Conservation (phyloP, 2,113 vertebrate species). For the Tetrax tetrax region DNA sequence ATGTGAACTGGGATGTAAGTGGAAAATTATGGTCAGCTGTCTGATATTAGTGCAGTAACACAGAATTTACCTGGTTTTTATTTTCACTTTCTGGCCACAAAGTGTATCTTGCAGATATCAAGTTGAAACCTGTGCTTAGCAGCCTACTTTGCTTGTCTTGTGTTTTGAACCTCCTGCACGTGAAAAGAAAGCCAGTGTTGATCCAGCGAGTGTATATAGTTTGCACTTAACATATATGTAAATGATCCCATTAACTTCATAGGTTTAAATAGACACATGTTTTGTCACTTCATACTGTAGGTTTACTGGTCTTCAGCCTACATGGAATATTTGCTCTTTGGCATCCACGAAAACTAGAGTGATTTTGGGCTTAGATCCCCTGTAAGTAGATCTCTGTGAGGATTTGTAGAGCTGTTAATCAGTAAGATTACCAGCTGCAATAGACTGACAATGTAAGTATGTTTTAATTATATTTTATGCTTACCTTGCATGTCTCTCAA, state of each 20-base stretch:
- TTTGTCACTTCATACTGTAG: neutral
- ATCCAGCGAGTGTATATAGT: neutral
- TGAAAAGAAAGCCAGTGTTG: neutral
- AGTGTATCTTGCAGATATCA: neutral
- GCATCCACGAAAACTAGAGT: neutral
- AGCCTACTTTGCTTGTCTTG: neutral
- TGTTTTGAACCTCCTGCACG: neutral
- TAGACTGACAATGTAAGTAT: neutral
- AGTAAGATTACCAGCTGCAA: neutral
- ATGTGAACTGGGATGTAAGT: neutral
- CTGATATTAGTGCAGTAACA: neutral
- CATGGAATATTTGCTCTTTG: neutral
- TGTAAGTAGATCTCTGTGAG: neutral
- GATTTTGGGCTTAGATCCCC: neutral
- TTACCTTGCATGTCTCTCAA: neutral
- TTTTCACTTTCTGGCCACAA: neutral
- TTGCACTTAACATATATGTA: neutral
- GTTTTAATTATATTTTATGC: slow-evolving; percentile 34
- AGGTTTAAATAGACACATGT: neutral
- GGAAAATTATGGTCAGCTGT: neutral
- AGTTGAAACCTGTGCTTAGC: neutral
- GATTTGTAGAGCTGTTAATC: neutral
- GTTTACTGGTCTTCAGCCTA: neutral
- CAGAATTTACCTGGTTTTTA: slow-evolving; percentile 8
- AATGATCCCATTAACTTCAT: neutral